Base-by-base conservation (phyloP, 2,797 vertebrate genomes). In the Micromesistius poutassou region DNA sequence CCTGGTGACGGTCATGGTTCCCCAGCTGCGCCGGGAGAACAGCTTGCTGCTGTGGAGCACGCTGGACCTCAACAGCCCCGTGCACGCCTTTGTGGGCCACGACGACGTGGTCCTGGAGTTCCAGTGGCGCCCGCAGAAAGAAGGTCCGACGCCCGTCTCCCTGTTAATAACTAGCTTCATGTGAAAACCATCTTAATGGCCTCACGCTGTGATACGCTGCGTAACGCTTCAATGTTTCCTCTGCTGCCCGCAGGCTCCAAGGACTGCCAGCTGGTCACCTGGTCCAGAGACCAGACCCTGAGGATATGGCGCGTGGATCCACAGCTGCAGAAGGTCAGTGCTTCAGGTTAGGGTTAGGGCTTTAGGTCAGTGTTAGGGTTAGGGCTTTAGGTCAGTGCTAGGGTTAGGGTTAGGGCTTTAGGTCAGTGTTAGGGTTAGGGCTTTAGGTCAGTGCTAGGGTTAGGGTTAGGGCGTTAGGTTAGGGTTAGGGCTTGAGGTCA, bases 221-320 rank as follows among this genome's bases (percentile, higher is more conserved):
- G 46, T 55, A 55, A 4, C 5, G 19, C 16, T 4, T 55, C 4
- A 19, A 55, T 22, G 1, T 62, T 25, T 62, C 1, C n/a, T n/a
- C 8, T 55, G 13, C 46, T 22, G 5, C 46, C 16, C 66, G 0
- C 81, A 99, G 97, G 96, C 13, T 96, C 95, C 0, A 98, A 98
- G 80, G 97, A 99, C 79, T 97, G 94, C 88, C 97, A 98, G 84
- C 91, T 99, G 87, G 97, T 99, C 50, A 99, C 98, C 0, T 98
- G 96, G 97, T 99, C 98, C 70, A 95, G 98, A 72, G 98, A 99
- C 77, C 98, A 99, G 95, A 98, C 96, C 0, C 89, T 99, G 86
- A 95, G 98, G 83, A 97, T 98, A 90, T 99, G 98, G 98, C 93
- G 97, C 30, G 96, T 99, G n/a, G 97, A 99, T 85, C 95, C 94